phyloP scores from a whole-genome alignment of 2,113 vertebrate species.

The Perca flavescens region DNA sequence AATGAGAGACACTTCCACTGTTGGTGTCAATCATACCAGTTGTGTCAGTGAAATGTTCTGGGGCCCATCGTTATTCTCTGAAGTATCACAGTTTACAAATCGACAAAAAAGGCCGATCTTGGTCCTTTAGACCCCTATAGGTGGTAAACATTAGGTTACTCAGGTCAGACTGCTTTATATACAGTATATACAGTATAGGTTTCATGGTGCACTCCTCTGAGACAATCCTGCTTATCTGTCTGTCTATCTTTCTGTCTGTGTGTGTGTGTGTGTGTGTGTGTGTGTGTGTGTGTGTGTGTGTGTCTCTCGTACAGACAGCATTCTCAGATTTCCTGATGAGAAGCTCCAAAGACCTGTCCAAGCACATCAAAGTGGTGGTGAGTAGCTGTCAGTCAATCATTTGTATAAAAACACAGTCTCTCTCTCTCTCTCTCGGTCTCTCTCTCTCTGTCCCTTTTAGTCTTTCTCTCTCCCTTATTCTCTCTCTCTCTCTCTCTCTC shows the following conservation, averaged over 20 bases:
- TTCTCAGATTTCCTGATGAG: conserved; percentile 95
- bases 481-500: background rate
- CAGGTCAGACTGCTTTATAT: no score
- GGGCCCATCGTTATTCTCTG: background rate
- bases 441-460: no score
- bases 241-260: background rate
- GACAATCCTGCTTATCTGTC: background rate
- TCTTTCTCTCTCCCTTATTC: background rate
- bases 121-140: background rate
- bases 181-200: no score
- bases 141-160: no score
- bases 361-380: conserved; percentile 93
- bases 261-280: background rate
- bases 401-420: background rate
- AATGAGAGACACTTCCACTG: background rate
- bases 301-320: conserved; percentile 86
- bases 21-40: background rate
- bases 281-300: conserved; percentile 74
- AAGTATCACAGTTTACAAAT: background rate
- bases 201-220: conserved; percentile 17
- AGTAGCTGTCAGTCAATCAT: conserved; percentile 64
- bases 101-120: background rate
- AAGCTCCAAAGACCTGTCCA: conserved; percentile 94
- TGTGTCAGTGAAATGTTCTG: background rate
- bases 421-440: background rate